A percentile compares a stretch with the other conserved stretches of the same genome.
Evolutionary conservation across 30 jellyfish, hydroid and myxozoan species (phyloP).

Genomic region (Sanderia malayensis): DNA sequence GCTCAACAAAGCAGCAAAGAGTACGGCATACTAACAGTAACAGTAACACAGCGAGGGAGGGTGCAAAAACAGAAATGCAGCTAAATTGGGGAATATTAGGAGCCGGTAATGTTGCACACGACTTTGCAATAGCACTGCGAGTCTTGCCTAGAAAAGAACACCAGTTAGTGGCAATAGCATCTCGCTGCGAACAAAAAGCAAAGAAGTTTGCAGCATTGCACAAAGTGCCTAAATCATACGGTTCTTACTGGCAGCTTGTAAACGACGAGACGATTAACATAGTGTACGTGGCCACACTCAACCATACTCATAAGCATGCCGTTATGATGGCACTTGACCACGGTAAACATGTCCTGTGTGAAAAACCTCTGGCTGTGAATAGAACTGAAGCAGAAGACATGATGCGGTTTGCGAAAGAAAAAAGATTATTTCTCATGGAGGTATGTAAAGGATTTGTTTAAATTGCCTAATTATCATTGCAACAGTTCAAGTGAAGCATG

Average conservation of each 20-base stretch:
- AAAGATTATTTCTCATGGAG: slow-evolving; percentile 68
- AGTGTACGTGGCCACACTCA: slow-evolving; percentile 66
- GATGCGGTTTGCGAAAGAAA: slow-evolving; percentile 34
- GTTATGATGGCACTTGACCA: slow-evolving; percentile 57
- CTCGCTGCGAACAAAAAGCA: slow-evolving; percentile 57
- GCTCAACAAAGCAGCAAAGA: too few species aligned
- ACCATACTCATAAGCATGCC: slow-evolving; percentile 41
- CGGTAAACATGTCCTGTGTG: slow-evolving; percentile 81
- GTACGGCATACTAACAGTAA: too few species aligned
- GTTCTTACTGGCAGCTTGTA: slow-evolving; percentile 60
- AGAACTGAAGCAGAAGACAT: slow-evolving; percentile 49
- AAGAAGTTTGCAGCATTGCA: slow-evolving; percentile 45
- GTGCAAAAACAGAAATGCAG: slow-evolving; percentile 33
- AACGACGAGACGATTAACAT: slow-evolving; percentile 38
- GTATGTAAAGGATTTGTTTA: too few species aligned
- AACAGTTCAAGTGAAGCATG: too few species aligned
- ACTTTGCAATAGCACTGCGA: slow-evolving; percentile 55
- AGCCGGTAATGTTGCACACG: slow-evolving; percentile 76
- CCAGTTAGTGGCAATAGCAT: slow-evolving; percentile 44
- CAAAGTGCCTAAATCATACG: slow-evolving; percentile 30
- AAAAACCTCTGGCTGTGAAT: slow-evolving; percentile 70
- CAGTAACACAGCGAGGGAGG: too few species aligned
- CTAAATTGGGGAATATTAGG: slow-evolving; percentile 76
- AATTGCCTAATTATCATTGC: too few species aligned
- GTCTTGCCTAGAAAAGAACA: slow-evolving; percentile 55